These are phyloP conservation scores for Dipodomys merriami DNA, from an alignment of 2,113 vertebrate genomes.

Conservation along the genomic window DNA sequence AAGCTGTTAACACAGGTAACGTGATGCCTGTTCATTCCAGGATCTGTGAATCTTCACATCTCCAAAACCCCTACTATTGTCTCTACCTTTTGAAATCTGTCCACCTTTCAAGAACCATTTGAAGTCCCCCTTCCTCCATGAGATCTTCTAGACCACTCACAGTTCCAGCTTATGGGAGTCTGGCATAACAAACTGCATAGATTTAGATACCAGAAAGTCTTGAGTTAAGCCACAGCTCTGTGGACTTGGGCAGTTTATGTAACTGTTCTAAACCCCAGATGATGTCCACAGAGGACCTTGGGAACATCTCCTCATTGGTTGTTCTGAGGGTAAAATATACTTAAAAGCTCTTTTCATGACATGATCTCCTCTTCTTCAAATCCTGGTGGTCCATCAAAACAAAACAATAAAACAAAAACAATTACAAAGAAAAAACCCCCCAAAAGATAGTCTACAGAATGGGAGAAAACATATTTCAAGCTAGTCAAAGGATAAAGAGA, in stretches of 20 bases:
- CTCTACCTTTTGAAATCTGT: not conserved
- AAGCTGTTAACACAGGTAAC: not conserved
- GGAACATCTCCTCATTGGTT: not conserved
- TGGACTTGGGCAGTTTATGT: not conserved
- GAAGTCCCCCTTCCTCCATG: not conserved
- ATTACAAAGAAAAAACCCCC: no score
- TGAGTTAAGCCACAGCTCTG: not conserved
- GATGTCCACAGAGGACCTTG: not conserved
- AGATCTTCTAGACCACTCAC: not conserved
- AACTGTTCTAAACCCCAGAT: not conserved
- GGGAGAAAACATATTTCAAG: no score
- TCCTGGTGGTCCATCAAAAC: not conserved
- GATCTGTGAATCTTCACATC: not conserved
- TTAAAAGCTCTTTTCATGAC: not conserved
- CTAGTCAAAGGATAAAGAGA: no score
- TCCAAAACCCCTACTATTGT: not conserved
- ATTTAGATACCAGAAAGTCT: not conserved
- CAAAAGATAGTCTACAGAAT: no score
- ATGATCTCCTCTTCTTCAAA: not conserved
- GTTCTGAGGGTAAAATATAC: not conserved
- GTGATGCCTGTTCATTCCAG: not conserved
- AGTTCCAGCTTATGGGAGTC: not conserved
- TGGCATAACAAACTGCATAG: not conserved
- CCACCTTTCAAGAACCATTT: not conserved
- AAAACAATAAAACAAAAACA: no score